Conservation (phyloP, 2,888 invertebrate species). For the Pelosia muscerda region DNA sequence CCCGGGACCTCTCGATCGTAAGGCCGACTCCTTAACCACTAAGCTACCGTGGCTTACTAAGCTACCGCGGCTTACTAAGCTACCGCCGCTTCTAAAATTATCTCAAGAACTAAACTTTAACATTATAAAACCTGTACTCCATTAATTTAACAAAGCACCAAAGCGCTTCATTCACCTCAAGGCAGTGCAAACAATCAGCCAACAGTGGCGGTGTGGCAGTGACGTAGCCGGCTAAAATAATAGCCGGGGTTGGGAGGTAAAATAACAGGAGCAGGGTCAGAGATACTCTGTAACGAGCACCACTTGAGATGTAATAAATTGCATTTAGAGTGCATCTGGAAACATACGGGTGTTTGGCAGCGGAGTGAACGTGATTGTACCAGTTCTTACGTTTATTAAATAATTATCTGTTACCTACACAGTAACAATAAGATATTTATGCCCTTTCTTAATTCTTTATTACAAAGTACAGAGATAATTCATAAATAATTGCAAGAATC, state of each 20-base stretch:
- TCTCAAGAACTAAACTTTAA: not conserved
- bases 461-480: too few species aligned
- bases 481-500: too few species aligned
- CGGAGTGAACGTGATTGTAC: not conserved
- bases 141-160: slow-evolving; percentile 19
- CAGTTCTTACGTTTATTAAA: not conserved
- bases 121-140: not conserved
- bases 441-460: too few species aligned
- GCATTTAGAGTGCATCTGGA: slow-evolving; percentile 43
- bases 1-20: too few species aligned
- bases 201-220: slow-evolving; percentile 25
- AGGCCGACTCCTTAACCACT: too few species aligned
- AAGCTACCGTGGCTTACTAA: too few species aligned
- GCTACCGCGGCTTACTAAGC: too few species aligned
- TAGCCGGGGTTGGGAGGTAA: slow-evolving; percentile 19
- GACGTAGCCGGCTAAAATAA: slow-evolving; percentile 24
- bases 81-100: too few species aligned
- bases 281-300: slow-evolving; percentile 33
- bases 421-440: too few species aligned
- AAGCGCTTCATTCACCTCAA: slow-evolving; percentile 27
- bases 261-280: slow-evolving; percentile 29
- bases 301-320: slow-evolving; percentile 45
- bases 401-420: not conserved
- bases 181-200: slow-evolving; percentile 32
- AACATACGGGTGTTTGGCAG: slow-evolving; percentile 16